phyloP scores from a whole-genome alignment of 2,113 vertebrate genomes.

The Centropus bengalensis region DNA sequence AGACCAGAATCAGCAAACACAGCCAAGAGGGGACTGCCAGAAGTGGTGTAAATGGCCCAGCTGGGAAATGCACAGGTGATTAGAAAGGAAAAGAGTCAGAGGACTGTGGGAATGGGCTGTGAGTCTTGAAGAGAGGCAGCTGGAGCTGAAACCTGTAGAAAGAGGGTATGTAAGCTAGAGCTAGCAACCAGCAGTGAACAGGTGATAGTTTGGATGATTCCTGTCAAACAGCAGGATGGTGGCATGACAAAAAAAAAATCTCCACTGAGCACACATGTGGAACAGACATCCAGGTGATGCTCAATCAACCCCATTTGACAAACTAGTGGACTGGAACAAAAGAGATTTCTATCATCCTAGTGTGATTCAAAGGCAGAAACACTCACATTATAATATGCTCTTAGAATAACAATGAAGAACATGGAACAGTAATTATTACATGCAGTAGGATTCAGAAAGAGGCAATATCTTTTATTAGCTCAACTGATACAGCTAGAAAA shows the following conservation, averaged over 20 bases:
- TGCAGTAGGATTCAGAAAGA: background rate
- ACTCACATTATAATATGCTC: background rate
- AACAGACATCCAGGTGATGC: background rate
- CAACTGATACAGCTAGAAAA: background rate
- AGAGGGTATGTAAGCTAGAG: background rate
- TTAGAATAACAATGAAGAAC: background rate
- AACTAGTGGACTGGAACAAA: background rate
- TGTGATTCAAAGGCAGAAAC: background rate
- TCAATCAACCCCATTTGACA: background rate
- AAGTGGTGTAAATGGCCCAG: background rate
- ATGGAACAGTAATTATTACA: background rate
- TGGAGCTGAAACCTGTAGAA: background rate
- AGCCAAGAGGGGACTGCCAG: background rate
- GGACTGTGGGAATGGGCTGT: background rate
- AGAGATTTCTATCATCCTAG: background rate
- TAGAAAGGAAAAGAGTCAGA: background rate
- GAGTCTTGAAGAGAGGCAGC: background rate
- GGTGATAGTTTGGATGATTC: background rate
- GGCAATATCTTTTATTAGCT: background rate
- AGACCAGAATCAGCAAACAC: background rate
- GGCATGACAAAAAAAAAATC: background rate
- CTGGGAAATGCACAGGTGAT: background rate
- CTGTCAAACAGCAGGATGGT: background rate
- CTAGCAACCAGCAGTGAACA: background rate
- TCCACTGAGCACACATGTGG: background rate